These are phyloP conservation scores for Agrotis clavis DNA, from an alignment of 2,888 invertebrate species.

Conservation along the genomic window DNA sequence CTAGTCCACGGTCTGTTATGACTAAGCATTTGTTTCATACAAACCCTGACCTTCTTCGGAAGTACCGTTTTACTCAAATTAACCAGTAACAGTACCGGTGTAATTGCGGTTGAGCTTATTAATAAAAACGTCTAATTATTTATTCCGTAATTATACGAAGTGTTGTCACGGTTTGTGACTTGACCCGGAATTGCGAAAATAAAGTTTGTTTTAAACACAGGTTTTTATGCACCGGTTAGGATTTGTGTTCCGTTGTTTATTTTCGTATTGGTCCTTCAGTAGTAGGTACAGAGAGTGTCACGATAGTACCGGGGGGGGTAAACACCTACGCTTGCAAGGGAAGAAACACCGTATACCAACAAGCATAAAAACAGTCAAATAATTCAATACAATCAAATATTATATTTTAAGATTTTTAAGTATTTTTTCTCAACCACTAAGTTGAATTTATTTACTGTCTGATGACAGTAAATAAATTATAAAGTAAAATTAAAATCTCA, in stretches of 20 bases:
- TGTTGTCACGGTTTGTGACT: conserved; percentile 49
- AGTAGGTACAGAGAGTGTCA: no score
- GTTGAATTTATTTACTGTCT: no score
- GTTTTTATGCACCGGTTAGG: not conserved
- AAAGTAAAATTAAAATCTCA: no score
- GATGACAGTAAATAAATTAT: no score
- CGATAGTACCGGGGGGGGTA: no score
- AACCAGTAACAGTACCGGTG: conserved; percentile 55
- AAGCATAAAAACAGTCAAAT: no score
- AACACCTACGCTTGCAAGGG: no score
- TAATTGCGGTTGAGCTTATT: conserved; percentile 46
- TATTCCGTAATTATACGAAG: conserved; percentile 40
- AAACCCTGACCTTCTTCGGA: conserved; percentile 51
- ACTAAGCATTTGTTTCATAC: conserved; percentile 37
- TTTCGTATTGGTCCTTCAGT: not conserved
- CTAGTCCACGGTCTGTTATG: conserved; percentile 16
- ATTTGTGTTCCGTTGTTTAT: not conserved
- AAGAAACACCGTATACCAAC: no score
- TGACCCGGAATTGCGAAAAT: conserved; percentile 37
- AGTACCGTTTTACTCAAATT: conserved; percentile 41
- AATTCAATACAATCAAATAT: no score
- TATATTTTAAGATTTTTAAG: no score
- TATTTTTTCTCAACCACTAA: no score
- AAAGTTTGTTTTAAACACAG: conserved; percentile 16
- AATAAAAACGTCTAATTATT: conserved; percentile 56